phyloP scores from a whole-genome alignment of 2,113 vertebrate genomes.

The Esox niger region DNA sequence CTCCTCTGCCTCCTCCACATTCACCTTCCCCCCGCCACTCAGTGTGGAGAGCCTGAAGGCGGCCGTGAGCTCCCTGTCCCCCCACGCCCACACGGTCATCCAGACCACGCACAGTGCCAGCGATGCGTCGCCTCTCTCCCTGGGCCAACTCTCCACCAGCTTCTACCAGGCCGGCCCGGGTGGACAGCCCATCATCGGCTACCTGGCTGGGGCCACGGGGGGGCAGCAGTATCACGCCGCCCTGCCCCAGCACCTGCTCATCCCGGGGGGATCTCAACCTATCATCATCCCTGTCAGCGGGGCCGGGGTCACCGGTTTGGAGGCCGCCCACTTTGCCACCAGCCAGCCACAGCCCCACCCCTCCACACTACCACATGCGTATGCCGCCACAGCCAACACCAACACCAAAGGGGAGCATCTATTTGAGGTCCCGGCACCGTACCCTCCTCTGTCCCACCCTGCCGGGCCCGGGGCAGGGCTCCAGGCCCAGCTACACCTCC shows the following conservation, averaged over 20 bases:
- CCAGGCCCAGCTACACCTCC: constrained; percentile 93
- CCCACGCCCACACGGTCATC: constrained; percentile 93
- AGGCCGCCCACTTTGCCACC: constrained; percentile 73
- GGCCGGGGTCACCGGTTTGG: constrained; percentile 70
- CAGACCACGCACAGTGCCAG: constrained; percentile 89
- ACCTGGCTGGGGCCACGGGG: constrained; percentile 74
- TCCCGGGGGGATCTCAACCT: constrained; percentile 82
- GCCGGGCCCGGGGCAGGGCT: constrained; percentile 59
- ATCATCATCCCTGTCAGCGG: constrained; percentile 88
- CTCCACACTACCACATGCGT: constrained; percentile 83
- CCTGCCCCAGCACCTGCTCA: constrained; percentile 92
- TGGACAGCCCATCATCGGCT: constrained; percentile 89
- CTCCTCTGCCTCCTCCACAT: constrained; percentile 66
- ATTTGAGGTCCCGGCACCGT: constrained; percentile 72
- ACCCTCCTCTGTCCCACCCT: constrained; percentile 69
- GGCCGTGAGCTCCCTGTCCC: constrained; percentile 74
- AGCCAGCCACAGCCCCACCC: constrained; percentile 79
- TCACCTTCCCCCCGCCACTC: constrained; percentile 75
- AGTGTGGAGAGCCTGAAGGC: constrained; percentile 82
- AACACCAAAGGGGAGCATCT: constrained; percentile 79
- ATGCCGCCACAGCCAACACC: constrained; percentile 76
- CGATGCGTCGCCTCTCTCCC: constrained; percentile 76
- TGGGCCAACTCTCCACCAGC: constrained; percentile 81
- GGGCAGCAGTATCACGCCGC: constrained; percentile 77
- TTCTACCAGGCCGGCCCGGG: constrained; percentile 78